Percentiles rank a stretch among this genome's conserved stretches.
These are phyloP conservation scores for Cydia amplana DNA, from an alignment of 1,140 invertebrate species.

Conservation along the genomic window DNA sequence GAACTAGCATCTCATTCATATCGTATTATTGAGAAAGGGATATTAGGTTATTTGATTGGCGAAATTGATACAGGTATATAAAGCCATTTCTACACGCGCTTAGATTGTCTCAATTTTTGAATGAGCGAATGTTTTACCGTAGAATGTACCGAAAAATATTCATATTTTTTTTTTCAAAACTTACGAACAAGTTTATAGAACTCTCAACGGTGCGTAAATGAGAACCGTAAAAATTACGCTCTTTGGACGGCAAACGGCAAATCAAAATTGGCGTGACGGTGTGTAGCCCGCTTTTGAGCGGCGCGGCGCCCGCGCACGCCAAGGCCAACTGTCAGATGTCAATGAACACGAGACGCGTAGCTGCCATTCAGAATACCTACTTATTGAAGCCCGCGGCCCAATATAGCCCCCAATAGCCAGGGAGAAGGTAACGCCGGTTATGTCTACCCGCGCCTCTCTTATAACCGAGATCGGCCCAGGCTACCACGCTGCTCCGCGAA, in stretches of 20 bases:
- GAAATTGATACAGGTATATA: background rate
- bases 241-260: background rate
- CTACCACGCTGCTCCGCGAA: too few relatives aligned
- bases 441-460: too few relatives aligned
- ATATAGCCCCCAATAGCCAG: too few relatives aligned
- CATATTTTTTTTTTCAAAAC: too few relatives aligned
- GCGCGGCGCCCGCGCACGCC: constrained; percentile 31
- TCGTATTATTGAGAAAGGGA: constrained; percentile 4
- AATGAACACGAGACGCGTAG: constrained; percentile 39
- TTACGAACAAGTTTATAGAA: background rate
- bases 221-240: background rate
- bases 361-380: constrained; percentile 31
- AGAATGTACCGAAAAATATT: too few relatives aligned
- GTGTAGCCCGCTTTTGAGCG: constrained; percentile 17
- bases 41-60: background rate
- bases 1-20: constrained; percentile 12
- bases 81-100: background rate
- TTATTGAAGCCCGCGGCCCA: too few relatives aligned
- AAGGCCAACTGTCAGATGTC: constrained; percentile 43
- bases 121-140: too few relatives aligned
- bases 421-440: too few relatives aligned
- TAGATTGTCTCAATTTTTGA: background rate
- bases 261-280: constrained; percentile 5
- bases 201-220: background rate
- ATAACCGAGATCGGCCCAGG: too few relatives aligned